Evolutionary conservation across 2,797 vertebrate species (phyloP), one percentile per base, ranked within the genome.

Genomic region (Tauraco hartlaubi): DNA sequence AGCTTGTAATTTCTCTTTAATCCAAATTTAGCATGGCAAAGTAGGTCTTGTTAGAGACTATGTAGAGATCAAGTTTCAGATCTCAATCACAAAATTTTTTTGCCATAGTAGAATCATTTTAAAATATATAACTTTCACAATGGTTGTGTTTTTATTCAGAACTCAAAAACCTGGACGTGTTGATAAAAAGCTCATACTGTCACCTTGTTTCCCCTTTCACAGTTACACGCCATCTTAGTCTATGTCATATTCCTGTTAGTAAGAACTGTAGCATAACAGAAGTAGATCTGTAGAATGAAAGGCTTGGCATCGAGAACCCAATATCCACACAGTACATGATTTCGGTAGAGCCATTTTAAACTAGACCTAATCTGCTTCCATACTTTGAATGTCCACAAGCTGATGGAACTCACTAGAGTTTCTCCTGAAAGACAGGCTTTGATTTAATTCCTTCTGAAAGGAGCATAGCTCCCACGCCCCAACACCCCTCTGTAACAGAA

Each of bases 401-500:
- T 86, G 16, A 83, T 68, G 26, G 20, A 72, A 84, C 20, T 54
- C 8, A 12, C 11, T 13, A 15, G 9, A 43, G 26, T 80, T 54
- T 33, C 44, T 81, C 28, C 46, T 62, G 69, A 68, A 81, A 44
- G 5, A 19, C 15, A 39, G 0, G 2, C 72, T 92, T 77, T 61
- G 25, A 46, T 81, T 75, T 79, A 37, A 63, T 29, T 75, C 33
- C 41, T 71, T 25, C n/a, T 58, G 28, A 94, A 93, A 72, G 69
- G 28, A 75, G 15, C 15, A n/a, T 14, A 93, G 25, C 11, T 61
- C 18, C 41, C 46, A 41, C 28, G 46, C 20, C 37, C 33, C 44
- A 83, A 28, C 2, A 29, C 7, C 37, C 12, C n/a, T 37, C 19
- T 59, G 35, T 19, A 84, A 62, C 7, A 74, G 66, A 28, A 83